Evolutionary conservation across 2,888 invertebrate species (phyloP).

Genomic region (Gastracanthus pulcherrimus): DNA sequence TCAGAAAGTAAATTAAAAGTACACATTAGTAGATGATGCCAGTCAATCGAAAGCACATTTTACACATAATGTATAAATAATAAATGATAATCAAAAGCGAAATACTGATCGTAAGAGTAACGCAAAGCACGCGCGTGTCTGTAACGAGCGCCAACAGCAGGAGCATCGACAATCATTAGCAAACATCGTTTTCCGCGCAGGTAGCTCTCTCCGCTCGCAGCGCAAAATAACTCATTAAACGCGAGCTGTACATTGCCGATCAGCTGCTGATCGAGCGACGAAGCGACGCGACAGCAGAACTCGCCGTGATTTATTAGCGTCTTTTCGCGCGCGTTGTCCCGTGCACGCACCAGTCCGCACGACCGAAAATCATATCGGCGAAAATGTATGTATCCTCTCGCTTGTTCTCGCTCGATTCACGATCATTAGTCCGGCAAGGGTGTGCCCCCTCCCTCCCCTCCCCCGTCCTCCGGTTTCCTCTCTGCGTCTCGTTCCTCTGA

Average conservation of each 20-base stretch:
- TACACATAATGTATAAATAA: too few species aligned
- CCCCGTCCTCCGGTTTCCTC: background rate
- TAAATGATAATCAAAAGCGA: too few species aligned
- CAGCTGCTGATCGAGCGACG: background rate
- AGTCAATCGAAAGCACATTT: too few species aligned
- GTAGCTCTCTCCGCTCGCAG: too few species aligned
- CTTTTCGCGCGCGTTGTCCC: slow-evolving; percentile 26
- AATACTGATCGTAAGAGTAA: too few species aligned
- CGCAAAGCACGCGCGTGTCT: too few species aligned
- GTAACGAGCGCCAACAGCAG: background rate
- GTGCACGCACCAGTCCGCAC: background rate
- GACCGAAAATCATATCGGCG: slow-evolving; percentile 9
- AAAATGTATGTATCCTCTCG: background rate
- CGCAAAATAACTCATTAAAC: too few species aligned
- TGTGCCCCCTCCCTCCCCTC: background rate
- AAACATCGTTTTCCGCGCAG: background rate
- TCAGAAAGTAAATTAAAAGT: too few species aligned
- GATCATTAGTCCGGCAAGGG: slow-evolving; percentile 32
- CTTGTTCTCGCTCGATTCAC: background rate
- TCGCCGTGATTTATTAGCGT: slow-evolving; percentile 19
- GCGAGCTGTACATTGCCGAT: background rate
- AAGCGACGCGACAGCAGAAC: background rate
- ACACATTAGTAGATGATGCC: too few species aligned
- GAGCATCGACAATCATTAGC: background rate
- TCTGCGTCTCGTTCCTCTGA: background rate